Evolutionary conservation across 2,113 vertebrate genomes (phyloP), one percentile per base, ranked within the genome.

Genomic region (Alexandromys fortis): DNA sequence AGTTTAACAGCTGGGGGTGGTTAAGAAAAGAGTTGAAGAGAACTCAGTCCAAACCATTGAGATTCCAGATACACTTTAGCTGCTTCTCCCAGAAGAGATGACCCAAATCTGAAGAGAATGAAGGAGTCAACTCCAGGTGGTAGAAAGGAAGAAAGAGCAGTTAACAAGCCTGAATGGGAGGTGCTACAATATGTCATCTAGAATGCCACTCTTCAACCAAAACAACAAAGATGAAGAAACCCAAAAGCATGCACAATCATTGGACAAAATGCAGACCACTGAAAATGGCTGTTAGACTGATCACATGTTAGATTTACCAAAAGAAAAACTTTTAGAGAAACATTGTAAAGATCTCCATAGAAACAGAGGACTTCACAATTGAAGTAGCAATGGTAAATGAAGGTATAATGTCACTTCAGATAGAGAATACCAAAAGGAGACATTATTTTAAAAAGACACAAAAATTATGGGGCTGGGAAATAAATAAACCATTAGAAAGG

Each of bases 341-440:
- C 63, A 19, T 86, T 73, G 24, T 89, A 77, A 86, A 92, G 35
- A 73, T 61, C 52, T 22, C 88, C 42, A 72, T 12, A 77, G 78
- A 87, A 89, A 79, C 78, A 81, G 92, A 87, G 38, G 73, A 77
- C n/a, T n/a, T 76, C 45, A 77, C 4, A 55, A 26, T 86, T 93
- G 42, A 88, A 79, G 52, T 72, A 63, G 3, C 90, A 79, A 35
- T 77, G 52, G 2, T 92, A 17, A 89, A 89, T 42, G 63, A 68
- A 87, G 17, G 14, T 65, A 30, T 45, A 45, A 5, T 75, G 21
- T 77, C 19, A 21, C 33, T 91, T 94, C 47, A 90, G 42, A 72
- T 90, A 81, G 63, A 86, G 63, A 90, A 47, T 92, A 78, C 30
- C 72, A 94, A 2, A 28, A 67, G 89, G 81, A 92, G 45, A 93